Evolutionary conservation across 2,888 invertebrate species (phyloP).

Genomic region (Timema podura): DNA sequence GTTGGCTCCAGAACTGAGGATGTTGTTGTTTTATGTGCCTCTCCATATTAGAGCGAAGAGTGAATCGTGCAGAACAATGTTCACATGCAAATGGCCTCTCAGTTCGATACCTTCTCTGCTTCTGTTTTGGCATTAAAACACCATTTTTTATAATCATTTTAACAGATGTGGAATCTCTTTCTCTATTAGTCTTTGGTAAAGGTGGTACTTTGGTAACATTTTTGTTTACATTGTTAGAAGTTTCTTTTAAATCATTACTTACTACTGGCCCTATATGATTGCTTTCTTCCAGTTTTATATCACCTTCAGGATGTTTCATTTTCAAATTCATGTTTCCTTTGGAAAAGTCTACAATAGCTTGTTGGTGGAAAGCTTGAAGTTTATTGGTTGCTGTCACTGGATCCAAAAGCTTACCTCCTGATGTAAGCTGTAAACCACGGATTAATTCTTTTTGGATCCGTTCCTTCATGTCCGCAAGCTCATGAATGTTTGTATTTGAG

Average conservation of each 20-base stretch:
- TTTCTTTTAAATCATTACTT: too few species aligned
- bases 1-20: conserved; percentile 82
- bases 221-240: not conserved
- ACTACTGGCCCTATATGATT: not conserved
- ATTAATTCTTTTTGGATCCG: conserved; percentile 62
- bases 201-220: too few species aligned
- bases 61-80: conserved; percentile 86
- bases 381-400: conserved; percentile 37
- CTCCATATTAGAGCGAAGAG: conserved; percentile 91
- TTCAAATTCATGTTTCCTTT: conserved; percentile 12
- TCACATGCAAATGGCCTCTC: conserved; percentile 88
- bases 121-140: conserved; percentile 86
- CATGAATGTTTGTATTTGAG: conserved; percentile 50
- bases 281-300: conserved; percentile 17
- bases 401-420: conserved; percentile 61
- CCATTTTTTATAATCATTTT: conserved; percentile 91
- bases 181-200: conserved; percentile 14
- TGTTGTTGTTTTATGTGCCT: conserved; percentile 92
- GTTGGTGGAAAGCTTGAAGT: conserved; percentile 36
- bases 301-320: conserved; percentile 7
- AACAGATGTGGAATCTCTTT: conserved; percentile 51
- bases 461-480: conserved; percentile 62
- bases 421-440: conserved; percentile 62
- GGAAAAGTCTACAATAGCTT: conserved; percentile 27
- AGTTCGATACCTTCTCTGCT: conserved; percentile 83